A percentile compares a stretch with the other conserved stretches of the same genome.
phyloP scores from a whole-genome alignment of 2,797 vertebrate species.

The Rhyacichthys aspro region DNA sequence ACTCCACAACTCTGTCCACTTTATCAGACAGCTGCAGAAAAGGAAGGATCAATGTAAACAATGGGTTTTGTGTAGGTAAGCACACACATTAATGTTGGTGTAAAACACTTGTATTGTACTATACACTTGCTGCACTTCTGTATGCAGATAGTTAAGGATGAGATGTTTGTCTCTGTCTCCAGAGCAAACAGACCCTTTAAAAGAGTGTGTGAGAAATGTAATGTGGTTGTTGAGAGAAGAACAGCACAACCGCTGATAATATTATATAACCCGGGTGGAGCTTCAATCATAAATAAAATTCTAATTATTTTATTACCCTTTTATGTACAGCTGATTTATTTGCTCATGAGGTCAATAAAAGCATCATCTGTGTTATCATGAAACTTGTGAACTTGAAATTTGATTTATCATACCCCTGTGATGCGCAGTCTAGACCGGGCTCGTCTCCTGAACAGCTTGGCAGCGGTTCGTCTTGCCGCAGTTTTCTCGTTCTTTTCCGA shows the following conservation, averaged over 20 bases:
- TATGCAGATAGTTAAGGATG: constrained; percentile 16
- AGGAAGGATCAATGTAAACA: constrained; percentile 19
- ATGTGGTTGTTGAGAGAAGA: constrained; percentile 15
- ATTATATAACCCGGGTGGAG: constrained; percentile 38
- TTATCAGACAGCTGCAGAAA: constrained; percentile 90
- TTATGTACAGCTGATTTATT: constrained; percentile 37
- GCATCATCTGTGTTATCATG: constrained; percentile 1
- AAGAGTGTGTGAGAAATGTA: constrained; percentile 32
- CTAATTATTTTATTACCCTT: constrained; percentile 7
- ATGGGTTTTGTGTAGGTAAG: not conserved
- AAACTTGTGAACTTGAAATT: not conserved
- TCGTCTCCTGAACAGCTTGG: constrained; percentile 87
- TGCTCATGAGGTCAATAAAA: constrained; percentile 25
- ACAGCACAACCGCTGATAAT: constrained; percentile 19
- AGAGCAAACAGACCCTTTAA: constrained; percentile 37
- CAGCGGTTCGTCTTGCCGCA: constrained; percentile 70
- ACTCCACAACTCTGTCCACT: constrained; percentile 95
- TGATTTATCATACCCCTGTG: constrained; percentile 84
- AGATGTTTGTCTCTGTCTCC: constrained; percentile 38
- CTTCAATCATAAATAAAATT: constrained; percentile 28
- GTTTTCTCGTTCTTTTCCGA: constrained; percentile 77
- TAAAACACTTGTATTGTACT: constrained; percentile 10
- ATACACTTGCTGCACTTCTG: constrained; percentile 4
- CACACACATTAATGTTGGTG: not conserved
- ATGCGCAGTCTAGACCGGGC: constrained; percentile 91